Conservation (phyloP, 2,888 invertebrate genomes). For the Meteorus colon region DNA sequence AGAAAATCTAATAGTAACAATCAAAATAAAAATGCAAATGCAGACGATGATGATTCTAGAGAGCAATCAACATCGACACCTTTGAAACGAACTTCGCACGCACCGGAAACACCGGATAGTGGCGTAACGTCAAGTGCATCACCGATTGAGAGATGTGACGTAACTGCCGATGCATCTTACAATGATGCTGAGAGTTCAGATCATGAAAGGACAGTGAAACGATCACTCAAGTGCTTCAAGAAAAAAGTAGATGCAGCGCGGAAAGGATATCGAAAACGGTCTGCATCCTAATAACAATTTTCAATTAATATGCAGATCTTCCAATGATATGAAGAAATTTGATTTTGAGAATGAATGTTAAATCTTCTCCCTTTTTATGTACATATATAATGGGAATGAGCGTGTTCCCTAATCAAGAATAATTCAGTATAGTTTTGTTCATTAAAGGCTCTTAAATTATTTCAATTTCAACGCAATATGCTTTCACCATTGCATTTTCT, state of each 20-base stretch:
- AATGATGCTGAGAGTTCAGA: slow-evolving; percentile 62
- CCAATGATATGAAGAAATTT: slow-evolving; percentile 52
- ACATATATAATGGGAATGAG: slow-evolving; percentile 67
- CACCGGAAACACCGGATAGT: slow-evolving; percentile 67
- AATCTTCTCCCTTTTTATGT: slow-evolving; percentile 56
- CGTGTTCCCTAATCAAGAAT: slow-evolving; percentile 58
- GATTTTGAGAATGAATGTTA: slow-evolving; percentile 10
- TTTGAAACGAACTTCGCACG: slow-evolving; percentile 18
- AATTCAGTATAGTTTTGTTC: slow-evolving; percentile 66
- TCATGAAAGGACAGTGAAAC: slow-evolving; percentile 57
- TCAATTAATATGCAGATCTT: slow-evolving; percentile 61
- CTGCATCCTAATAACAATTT: slow-evolving; percentile 48
- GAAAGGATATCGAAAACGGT: slow-evolving; percentile 61
- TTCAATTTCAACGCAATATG: slow-evolving; percentile 44
- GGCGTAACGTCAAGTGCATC: slow-evolving; percentile 69
- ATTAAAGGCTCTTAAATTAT: slow-evolving; percentile 35
- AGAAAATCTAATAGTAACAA: slow-evolving; percentile 47
- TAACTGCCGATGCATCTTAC: slow-evolving; percentile 47
- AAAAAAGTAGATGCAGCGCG: slow-evolving; percentile 66
- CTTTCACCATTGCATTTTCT: slow-evolving; percentile 44
- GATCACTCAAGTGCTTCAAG: slow-evolving; percentile 62
- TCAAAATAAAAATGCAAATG: slow-evolving; percentile 45
- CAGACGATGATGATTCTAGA: not conserved
- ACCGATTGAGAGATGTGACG: slow-evolving; percentile 61
- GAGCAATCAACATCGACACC: slow-evolving; percentile 22